Percentiles rank a stretch among this genome's conserved stretches.
Conservation (phyloP, 2,113 vertebrate genomes). For the Lepus europaeus region DNA sequence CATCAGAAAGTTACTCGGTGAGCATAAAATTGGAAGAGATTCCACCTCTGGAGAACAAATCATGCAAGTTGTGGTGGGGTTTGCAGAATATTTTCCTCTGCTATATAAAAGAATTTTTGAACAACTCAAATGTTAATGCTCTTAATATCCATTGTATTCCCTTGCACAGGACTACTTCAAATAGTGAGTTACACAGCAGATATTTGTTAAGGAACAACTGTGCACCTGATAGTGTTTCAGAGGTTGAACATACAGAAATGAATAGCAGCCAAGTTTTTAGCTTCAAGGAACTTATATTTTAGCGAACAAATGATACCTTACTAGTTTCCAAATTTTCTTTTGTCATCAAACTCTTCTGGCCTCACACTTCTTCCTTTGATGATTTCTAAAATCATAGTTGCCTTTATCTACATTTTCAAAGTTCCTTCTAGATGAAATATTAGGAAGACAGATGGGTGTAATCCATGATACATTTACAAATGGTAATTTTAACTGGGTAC, state of each 20-base stretch:
- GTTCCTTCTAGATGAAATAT: neutral
- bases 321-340: neutral
- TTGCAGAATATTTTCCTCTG: neutral
- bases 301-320: neutral
- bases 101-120: neutral
- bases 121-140: neutral
- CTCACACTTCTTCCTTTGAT: neutral
- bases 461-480: neutral
- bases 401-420: neutral
- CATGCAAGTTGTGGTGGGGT: neutral
- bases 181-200: neutral
- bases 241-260: neutral
- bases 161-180: neutral
- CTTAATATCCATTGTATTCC: neutral
- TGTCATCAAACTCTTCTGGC: neutral
- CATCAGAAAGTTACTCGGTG: neutral
- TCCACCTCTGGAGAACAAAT: neutral
- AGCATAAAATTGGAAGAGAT: neutral
- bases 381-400: slow-evolving; percentile 1
- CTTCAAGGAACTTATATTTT: neutral
- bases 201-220: neutral
- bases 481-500: neutral
- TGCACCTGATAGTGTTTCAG: neutral
- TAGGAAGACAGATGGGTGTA: neutral
- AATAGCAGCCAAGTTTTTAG: neutral